phyloP scores from a whole-genome alignment of 2,888 invertebrate species.

The Actias luna region DNA sequence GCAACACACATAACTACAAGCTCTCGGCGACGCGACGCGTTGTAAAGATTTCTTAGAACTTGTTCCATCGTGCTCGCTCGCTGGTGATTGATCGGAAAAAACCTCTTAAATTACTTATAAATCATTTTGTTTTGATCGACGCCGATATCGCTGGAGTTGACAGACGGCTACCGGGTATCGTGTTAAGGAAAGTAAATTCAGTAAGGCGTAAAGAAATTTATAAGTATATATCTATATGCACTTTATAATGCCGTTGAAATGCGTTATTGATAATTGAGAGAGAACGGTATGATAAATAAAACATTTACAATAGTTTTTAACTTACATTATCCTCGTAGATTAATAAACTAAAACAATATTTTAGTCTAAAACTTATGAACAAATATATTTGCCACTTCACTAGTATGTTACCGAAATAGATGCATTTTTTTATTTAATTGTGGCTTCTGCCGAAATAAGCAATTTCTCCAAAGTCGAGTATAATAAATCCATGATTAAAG shows the following conservation, averaged over 20 bases:
- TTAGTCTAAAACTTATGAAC: no score
- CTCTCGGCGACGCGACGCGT: neutral
- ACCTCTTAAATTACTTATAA: slow-evolving; percentile 32
- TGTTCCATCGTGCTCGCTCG: slow-evolving; percentile 6
- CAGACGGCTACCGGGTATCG: slow-evolving; percentile 48
- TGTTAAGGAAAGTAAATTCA: slow-evolving; percentile 11
- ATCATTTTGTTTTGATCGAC: slow-evolving; percentile 49
- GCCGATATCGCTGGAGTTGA: slow-evolving; percentile 45
- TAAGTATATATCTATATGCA: neutral
- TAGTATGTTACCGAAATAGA: no score
- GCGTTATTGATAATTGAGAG: neutral
- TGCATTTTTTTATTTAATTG: no score
- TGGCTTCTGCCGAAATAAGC: no score
- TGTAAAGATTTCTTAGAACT: slow-evolving; percentile 15
- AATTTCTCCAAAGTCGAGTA: no score
- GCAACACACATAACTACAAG: slow-evolving; percentile 1
- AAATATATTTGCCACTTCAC: no score
- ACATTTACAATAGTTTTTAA: no score
- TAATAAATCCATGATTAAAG: no score
- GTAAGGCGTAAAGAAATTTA: slow-evolving; percentile 4
- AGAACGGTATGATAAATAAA: neutral
- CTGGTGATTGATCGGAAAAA: slow-evolving; percentile 14
- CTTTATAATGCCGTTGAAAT: neutral
- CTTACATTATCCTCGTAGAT: neutral
- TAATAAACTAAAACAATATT: no score